A percentile compares a stretch with the other conserved stretches of the same genome.
Conservation (phyloP, 23 tunicate species). For the Pegea sp. region DNA sequence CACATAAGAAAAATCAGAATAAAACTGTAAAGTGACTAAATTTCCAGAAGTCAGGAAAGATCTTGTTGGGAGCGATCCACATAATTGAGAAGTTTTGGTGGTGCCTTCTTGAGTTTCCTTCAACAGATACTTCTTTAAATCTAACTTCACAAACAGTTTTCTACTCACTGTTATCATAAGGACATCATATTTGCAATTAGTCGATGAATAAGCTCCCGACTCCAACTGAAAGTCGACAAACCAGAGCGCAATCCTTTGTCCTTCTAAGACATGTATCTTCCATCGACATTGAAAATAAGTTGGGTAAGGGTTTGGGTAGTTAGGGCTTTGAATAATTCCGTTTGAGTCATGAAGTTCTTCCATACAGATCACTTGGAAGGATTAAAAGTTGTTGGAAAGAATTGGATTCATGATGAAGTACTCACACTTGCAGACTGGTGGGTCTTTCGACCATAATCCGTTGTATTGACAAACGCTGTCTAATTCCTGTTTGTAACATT, state of each 20-base stretch:
- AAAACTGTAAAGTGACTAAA: no score
- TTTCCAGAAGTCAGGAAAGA: no score
- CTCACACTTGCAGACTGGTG: constrained; percentile 28
- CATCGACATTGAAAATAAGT: constrained; percentile 9
- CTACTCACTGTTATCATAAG: constrained; percentile 22
- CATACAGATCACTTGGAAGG: no score
- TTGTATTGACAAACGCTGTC: constrained; percentile 15
- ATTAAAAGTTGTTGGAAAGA: neutral
- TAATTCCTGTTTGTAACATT: constrained; percentile 2
- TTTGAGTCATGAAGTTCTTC: no score
- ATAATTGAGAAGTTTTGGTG: no score
- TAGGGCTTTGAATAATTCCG: constrained; percentile 8
- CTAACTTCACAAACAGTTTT: no score
- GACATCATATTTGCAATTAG: constrained; percentile 20
- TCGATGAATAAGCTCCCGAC: constrained; percentile 14
- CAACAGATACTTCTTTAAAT: no score
- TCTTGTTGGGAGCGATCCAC: no score
- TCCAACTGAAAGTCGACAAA: constrained; percentile 46
- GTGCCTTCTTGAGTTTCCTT: no score
- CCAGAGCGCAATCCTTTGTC: constrained; percentile 26
- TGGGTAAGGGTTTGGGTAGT: constrained; percentile 46
- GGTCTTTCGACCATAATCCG: constrained; percentile 19
- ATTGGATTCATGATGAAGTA: neutral
- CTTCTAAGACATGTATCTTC: constrained; percentile 10
- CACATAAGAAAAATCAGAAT: no score